phyloP scores from a whole-genome alignment of 2,797 vertebrate genomes.

The Microhierax caerulescens region DNA sequence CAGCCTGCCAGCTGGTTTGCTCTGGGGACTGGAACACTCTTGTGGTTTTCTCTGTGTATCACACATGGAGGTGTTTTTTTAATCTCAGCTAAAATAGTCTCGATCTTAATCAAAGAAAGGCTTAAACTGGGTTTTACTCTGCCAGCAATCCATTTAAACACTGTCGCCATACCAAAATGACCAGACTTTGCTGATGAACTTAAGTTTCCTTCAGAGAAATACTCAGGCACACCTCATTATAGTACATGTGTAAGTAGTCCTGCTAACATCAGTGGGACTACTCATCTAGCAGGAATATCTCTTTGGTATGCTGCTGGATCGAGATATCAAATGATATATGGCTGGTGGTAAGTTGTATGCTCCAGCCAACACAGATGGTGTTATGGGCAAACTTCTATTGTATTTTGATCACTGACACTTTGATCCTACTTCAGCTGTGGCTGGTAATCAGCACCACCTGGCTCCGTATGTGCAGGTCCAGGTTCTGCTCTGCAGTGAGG shows the following conservation, averaged over 20 bases:
- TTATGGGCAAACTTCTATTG: background rate
- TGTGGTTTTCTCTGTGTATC: fast-evolving
- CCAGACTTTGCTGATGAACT: background rate
- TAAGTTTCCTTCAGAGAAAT: background rate
- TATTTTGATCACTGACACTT: background rate
- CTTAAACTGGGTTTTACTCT: background rate
- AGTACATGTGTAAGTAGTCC: background rate
- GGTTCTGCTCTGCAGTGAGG: background rate
- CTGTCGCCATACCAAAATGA: background rate
- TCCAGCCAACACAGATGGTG: background rate
- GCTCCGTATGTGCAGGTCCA: background rate
- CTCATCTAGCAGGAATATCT: background rate
- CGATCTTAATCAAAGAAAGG: background rate
- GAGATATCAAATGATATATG: background rate
- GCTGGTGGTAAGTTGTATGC: background rate
- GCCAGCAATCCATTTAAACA: background rate
- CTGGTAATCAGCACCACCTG: background rate
- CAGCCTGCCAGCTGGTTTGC: background rate
- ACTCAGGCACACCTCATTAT: background rate
- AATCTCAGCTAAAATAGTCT: background rate
- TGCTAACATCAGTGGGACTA: background rate
- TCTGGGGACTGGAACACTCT: fast-evolving
- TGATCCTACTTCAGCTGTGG: background rate
- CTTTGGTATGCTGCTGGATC: background rate
- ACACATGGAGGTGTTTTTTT: background rate